A percentile compares a stretch with the other conserved stretches of the same genome.
Conservation (phyloP, 2,113 vertebrate genomes). For the Oxygymnocypris stewartii region DNA sequence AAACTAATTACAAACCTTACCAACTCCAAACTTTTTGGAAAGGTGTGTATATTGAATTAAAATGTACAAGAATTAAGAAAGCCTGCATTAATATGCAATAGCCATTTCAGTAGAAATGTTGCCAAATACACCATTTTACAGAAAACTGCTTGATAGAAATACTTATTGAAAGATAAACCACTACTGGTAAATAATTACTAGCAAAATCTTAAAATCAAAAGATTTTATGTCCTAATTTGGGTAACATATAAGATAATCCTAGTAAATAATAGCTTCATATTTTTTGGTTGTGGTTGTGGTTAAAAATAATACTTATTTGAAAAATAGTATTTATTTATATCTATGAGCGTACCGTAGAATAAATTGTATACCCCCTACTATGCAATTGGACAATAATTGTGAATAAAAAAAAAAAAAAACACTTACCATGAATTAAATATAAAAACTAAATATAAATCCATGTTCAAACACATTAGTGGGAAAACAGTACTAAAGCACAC, state of each 20-base stretch:
- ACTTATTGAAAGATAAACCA: neutral
- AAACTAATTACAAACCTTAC: neutral
- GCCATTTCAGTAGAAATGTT: neutral
- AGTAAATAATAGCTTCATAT: neutral
- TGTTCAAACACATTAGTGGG: neutral
- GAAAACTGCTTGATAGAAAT: neutral
- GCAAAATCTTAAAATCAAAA: neutral
- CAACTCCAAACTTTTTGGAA: neutral
- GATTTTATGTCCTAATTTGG: neutral
- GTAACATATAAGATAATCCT: neutral
- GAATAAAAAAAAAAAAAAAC: neutral
- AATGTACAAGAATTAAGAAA: neutral
- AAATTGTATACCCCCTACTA: neutral
- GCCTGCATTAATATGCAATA: neutral
- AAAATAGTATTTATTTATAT: neutral
- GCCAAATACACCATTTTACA: neutral
- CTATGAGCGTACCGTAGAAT: neutral
- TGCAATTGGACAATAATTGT: neutral
- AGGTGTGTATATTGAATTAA: neutral
- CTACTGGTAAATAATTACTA: neutral
- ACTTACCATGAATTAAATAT: neutral
- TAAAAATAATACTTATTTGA: neutral
- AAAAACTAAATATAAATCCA: neutral
- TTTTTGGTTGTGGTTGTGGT: neutral
- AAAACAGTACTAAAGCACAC: neutral